Percentiles rank a stretch among this genome's conserved stretches.
Conservation (phyloP, 2,888 invertebrate genomes). For the Digitonthophagus gazella region DNA sequence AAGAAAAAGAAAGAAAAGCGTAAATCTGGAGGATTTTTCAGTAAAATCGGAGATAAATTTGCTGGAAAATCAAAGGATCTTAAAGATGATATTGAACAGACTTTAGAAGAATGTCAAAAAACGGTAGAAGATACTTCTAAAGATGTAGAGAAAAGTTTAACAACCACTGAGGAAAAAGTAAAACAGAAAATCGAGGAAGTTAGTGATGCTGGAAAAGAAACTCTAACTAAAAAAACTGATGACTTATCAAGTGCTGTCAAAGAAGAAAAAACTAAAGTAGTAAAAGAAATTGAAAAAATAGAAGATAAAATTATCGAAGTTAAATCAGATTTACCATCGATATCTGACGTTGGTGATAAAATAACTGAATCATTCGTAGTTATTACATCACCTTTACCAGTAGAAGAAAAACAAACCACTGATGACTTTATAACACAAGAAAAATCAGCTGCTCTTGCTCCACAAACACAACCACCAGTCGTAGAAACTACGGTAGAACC, state of each 20-base stretch:
- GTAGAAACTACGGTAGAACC: not conserved
- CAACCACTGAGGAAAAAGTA: not conserved
- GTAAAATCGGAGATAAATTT: slow-evolving; percentile 30
- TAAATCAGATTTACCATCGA: not conserved
- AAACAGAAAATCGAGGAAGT: slow-evolving; percentile 4
- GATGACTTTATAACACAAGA: slow-evolving; percentile 5
- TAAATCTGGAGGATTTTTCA: slow-evolving; percentile 28
- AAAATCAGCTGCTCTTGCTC: not conserved
- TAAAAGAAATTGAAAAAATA: slow-evolving; percentile 8
- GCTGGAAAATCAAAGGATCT: slow-evolving; percentile 30
- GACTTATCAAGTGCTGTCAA: not conserved
- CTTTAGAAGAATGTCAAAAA: slow-evolving; percentile 2
- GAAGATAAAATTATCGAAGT: not conserved
- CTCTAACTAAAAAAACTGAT: slow-evolving; percentile 14
- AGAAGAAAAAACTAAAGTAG: not conserved
- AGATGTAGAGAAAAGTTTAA: slow-evolving; percentile 20
- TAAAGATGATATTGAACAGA: slow-evolving; percentile 28
- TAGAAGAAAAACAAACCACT: not conserved
- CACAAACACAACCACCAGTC: not conserved
- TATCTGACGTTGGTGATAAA: not conserved
- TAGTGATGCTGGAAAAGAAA: slow-evolving; percentile 18
- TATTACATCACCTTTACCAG: not conserved
- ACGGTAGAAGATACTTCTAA: slow-evolving; percentile 30
- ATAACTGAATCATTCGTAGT: not conserved
- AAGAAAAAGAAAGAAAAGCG: slow-evolving; percentile 18